These are phyloP conservation scores for Pegoplata infirma DNA, from an alignment of 2,888 invertebrate genomes.

Conservation along the genomic window DNA sequence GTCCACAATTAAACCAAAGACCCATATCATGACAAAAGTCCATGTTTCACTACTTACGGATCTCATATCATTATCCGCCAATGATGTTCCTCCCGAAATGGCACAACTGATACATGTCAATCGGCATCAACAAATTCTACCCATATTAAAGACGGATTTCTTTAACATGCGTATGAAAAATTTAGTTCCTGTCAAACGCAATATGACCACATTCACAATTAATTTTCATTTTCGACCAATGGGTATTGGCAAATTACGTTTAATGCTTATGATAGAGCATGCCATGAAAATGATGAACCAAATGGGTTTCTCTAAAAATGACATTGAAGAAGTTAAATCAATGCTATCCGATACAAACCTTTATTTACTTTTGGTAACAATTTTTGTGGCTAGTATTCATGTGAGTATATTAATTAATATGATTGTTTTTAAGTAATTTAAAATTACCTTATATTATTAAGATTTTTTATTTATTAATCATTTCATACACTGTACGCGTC, in stretches of 20 bases:
- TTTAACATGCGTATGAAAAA: conserved; percentile 89
- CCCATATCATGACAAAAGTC: conserved; percentile 87
- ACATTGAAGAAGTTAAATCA: conserved; percentile 97
- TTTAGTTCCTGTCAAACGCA: conserved; percentile 83
- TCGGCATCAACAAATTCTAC: conserved; percentile 84
- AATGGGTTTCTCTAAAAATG: conserved; percentile 89
- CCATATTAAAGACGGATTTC: conserved; percentile 90
- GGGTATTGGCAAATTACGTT: conserved; percentile 87
- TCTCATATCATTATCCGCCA: conserved; percentile 82
- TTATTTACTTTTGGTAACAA: conserved; percentile 92
- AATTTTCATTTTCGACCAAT: conserved; percentile 86
- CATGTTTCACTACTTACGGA: conserved; percentile 89
- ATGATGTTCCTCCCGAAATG: conserved; percentile 85
- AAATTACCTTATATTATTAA: no score
- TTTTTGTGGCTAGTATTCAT: conserved; percentile 94
- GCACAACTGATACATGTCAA: conserved; percentile 82
- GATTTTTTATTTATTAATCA: no score
- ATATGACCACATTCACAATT: conserved; percentile 82
- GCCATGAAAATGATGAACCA: conserved; percentile 84
- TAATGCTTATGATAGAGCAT: conserved; percentile 87
- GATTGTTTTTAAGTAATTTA: no score
- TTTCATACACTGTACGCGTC: no score
- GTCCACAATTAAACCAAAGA: conserved; percentile 74
- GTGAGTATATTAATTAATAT: no score
- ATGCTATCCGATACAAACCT: conserved; percentile 98